phyloP scores from a whole-genome alignment of 2,888 invertebrate species.

The Caenorhabditis becei region DNA sequence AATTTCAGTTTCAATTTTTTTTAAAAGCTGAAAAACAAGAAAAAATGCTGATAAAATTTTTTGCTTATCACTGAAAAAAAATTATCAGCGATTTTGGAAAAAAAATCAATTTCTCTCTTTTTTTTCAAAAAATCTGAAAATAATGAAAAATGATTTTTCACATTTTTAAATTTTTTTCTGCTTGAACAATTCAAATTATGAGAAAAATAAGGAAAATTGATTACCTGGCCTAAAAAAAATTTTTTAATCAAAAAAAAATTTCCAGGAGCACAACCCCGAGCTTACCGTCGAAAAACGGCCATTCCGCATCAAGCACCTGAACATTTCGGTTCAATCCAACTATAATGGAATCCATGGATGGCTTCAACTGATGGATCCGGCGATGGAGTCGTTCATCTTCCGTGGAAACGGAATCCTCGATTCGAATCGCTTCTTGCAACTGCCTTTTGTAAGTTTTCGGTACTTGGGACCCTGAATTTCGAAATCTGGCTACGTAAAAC shows the following conservation, averaged over 20 bases:
- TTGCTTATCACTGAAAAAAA: slow-evolving; percentile 2
- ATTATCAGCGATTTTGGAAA: too few species aligned
- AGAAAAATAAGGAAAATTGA: too few species aligned
- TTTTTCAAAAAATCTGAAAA: too few species aligned
- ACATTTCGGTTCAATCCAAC: slow-evolving; percentile 31
- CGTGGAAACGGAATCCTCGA: slow-evolving; percentile 46
- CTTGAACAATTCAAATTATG: too few species aligned
- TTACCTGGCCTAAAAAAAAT: neutral
- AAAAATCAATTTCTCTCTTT: neutral
- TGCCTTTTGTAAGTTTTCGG: slow-evolving; percentile 30
- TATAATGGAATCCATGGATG: slow-evolving; percentile 38
- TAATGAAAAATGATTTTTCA: too few species aligned
- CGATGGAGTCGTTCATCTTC: slow-evolving; percentile 33
- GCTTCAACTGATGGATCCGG: slow-evolving; percentile 25
- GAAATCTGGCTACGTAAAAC: too few species aligned
- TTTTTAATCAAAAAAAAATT: slow-evolving; percentile 5
- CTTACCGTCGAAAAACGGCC: slow-evolving; percentile 24
- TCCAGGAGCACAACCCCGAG: slow-evolving; percentile 41
- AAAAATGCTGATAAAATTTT: slow-evolving; percentile 1
- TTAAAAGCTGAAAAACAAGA: neutral
- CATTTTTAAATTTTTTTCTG: too few species aligned
- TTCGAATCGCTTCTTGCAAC: slow-evolving; percentile 22
- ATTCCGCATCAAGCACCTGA: slow-evolving; percentile 30
- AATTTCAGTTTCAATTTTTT: too few species aligned
- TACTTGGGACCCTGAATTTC: too few species aligned